phyloP scores from a whole-genome alignment of 2,797 vertebrate species.

The Tiaroga cobitis region DNA sequence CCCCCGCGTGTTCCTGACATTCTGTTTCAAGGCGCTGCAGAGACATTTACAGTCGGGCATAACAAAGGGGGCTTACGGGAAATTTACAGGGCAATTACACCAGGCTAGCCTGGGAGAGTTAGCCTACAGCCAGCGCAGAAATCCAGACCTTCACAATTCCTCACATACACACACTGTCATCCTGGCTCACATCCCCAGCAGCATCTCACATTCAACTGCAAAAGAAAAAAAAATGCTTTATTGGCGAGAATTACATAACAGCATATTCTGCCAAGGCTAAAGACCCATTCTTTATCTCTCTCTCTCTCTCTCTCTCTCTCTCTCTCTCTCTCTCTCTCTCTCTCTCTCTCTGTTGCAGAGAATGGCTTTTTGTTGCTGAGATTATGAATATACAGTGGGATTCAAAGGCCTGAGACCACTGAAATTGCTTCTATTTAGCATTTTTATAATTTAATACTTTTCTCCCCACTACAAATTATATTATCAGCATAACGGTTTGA shows the following conservation, averaged over 20 bases:
- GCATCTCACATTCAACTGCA: conserved; percentile 55
- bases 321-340: neutral
- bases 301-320: conserved; percentile 40
- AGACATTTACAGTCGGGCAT: conserved; percentile 63
- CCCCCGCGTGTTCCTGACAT: neutral
- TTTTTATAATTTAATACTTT: conserved; percentile 17
- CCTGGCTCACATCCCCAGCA: conserved; percentile 36
- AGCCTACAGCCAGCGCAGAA: conserved; percentile 64
- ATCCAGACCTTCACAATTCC: conserved; percentile 63
- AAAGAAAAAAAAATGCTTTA: conserved; percentile 62
- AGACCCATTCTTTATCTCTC: conserved; percentile 53
- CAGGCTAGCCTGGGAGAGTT: conserved; percentile 67
- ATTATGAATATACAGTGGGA: conserved; percentile 48
- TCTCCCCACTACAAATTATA: conserved; percentile 9
- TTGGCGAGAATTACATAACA: conserved; percentile 71
- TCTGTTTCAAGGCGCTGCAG: neutral
- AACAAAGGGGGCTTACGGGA: conserved; percentile 71
- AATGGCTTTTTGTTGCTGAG: conserved; percentile 69
- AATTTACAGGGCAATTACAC: conserved; percentile 78
- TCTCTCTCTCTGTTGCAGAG: conserved; percentile 48
- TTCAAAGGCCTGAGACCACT: conserved; percentile 28
- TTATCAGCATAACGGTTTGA: conserved; percentile 13
- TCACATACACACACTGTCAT: conserved; percentile 31
- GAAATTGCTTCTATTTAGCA: conserved; percentile 24
- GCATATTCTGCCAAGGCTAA: conserved; percentile 68